Conservation (phyloP, 2,113 vertebrate genomes). For the Plectropomus leopardus region DNA sequence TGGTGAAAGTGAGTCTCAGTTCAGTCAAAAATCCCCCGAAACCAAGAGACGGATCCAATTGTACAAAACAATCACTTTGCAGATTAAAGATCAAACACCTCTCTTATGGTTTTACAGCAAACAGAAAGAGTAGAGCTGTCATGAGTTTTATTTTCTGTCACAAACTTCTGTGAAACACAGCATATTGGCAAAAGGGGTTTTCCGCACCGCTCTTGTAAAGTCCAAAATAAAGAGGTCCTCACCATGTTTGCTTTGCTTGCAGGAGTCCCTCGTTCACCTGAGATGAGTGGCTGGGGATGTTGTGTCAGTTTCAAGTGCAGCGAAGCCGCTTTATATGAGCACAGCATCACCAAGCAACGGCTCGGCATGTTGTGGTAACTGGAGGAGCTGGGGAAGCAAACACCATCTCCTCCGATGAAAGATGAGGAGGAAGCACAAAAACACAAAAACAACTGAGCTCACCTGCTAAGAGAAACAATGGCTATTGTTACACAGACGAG, state of each 20-base stretch:
- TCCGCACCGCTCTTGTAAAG: no score
- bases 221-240: conserved; percentile 35
- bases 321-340: conserved; percentile 58
- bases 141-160: neutral
- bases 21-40: no score
- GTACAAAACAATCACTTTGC: neutral
- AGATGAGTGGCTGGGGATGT: conserved; percentile 59
- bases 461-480: neutral
- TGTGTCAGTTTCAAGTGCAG: conserved; percentile 20
- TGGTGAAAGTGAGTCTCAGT: no score
- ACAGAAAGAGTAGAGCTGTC: neutral
- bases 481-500: conserved; percentile 35
- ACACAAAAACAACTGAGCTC: conserved; percentile 13
- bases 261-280: conserved; percentile 58
- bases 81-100: no score
- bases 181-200: no score
- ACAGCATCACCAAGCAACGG: conserved; percentile 62
- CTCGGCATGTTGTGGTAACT: conserved; percentile 72
- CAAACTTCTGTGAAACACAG: neutral
- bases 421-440: conserved; percentile 35
- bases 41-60: no score
- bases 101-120: neutral
- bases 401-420: conserved; percentile 47
- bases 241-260: conserved; percentile 66
- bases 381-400: conserved; percentile 62